These are phyloP conservation scores for Catamblyrhynchus diadema DNA, from an alignment of 2,797 vertebrate genomes.

Conservation along the genomic window DNA sequence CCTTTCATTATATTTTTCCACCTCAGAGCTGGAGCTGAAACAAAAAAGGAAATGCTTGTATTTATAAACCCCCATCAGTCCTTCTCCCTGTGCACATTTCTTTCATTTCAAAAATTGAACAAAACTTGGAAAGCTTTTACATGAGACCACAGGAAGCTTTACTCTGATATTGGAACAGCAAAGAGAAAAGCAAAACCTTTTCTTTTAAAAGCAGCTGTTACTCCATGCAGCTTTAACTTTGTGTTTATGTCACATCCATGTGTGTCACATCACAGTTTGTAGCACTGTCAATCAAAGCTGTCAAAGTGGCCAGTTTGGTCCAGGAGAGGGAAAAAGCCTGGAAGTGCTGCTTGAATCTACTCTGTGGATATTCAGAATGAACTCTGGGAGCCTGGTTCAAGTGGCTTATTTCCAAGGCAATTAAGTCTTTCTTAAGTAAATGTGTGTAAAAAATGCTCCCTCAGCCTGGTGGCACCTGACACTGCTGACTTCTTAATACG, in stretches of 20 bases:
- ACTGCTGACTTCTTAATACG: slow-evolving; percentile 4
- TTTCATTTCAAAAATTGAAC: not conserved
- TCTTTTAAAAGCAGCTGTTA: not conserved
- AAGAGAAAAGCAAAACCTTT: not conserved
- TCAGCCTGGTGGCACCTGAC: slow-evolving; percentile 29
- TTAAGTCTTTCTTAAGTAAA: slow-evolving; percentile 34
- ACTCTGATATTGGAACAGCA: not conserved
- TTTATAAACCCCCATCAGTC: not conserved
- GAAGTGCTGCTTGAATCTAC: not conserved
- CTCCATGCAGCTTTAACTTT: not conserved
- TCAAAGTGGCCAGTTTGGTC: not conserved
- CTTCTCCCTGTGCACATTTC: not conserved
- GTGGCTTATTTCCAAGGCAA: slow-evolving; percentile 39
- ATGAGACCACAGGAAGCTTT: not conserved
- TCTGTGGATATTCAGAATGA: not conserved
- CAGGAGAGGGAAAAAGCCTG: not conserved
- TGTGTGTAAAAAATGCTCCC: not conserved
- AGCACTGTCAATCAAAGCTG: not conserved
- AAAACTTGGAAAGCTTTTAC: not conserved
- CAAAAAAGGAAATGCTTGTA: not conserved
- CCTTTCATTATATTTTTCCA: not conserved
- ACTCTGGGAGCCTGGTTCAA: not conserved
- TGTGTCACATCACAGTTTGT: not conserved
- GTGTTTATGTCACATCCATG: fast-evolving
- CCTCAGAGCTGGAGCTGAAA: not conserved